Conservation (phyloP, 1,140 invertebrate genomes). For the Drosophila sulfurigaster region DNA sequence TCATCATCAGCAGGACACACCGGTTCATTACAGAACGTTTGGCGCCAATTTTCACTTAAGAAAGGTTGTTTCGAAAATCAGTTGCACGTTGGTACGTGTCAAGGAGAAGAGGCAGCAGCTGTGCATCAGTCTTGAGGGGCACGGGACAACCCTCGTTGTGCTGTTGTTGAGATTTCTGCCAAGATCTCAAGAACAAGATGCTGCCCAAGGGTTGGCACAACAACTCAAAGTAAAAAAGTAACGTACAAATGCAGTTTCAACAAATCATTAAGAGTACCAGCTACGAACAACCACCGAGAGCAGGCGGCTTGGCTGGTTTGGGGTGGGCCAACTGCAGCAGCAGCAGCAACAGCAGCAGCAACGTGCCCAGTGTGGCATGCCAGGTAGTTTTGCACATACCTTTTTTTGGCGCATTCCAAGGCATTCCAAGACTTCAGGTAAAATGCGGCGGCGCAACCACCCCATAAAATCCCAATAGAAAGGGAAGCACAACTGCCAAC, state of each 20-base stretch:
- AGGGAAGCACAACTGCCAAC: background rate
- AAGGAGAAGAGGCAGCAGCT: conserved; percentile 34
- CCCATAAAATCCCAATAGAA: conserved; percentile 38
- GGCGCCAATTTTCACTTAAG: conserved; percentile 35
- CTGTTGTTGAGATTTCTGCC: conserved; percentile 43
- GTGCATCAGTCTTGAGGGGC: conserved; percentile 23
- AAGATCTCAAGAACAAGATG: conserved; percentile 55
- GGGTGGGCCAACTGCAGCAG: conserved; percentile 63
- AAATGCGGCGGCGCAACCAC: conserved; percentile 61
- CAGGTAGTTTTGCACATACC: conserved; percentile 82
- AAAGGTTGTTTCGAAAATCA: conserved; percentile 19
- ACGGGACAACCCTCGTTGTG: conserved; percentile 45
- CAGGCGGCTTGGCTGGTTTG: conserved; percentile 47
- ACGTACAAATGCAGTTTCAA: conserved; percentile 70
- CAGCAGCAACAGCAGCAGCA: background rate
- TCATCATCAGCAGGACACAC: conserved; percentile 45
- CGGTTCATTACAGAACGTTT: conserved; percentile 49
- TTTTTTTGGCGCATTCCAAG: conserved; percentile 77
- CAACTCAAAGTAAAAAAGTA: conserved; percentile 47
- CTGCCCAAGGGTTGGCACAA: conserved; percentile 51
- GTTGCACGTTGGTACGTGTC: conserved; percentile 54
- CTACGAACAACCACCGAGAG: conserved; percentile 25
- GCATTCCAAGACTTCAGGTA: conserved; percentile 57
- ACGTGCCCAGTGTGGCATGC: conserved; percentile 50
- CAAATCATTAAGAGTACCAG: conserved; percentile 45